A percentile compares a stretch with the other conserved stretches of the same genome.
Conservation (phyloP, 2,113 vertebrate genomes). For the Thryonomys swinderianus region DNA sequence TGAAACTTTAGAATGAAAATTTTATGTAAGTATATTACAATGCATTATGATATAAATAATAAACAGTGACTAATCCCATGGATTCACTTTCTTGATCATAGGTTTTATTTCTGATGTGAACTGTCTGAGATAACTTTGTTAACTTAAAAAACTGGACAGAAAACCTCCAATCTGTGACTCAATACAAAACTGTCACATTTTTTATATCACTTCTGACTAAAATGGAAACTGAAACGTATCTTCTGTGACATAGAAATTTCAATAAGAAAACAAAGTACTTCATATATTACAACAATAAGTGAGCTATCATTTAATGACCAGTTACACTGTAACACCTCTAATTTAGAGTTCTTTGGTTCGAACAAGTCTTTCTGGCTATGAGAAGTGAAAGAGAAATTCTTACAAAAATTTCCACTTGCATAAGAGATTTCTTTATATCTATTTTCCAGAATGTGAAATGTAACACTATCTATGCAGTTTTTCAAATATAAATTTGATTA, state of each 20-base stretch:
- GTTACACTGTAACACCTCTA: conserved; percentile 55
- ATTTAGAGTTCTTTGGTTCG: conserved; percentile 16
- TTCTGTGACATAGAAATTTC: conserved; percentile 58
- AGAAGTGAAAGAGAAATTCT: conserved; percentile 51
- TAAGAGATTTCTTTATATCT: conserved; percentile 26
- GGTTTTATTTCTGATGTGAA: conserved; percentile 61
- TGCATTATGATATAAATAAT: conserved; percentile 56
- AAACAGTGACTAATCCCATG: background rate
- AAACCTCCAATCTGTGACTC: conserved; percentile 56
- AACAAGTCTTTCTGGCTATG: conserved; percentile 56
- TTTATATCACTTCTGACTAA: conserved; percentile 68
- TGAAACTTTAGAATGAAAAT: conserved; percentile 28
- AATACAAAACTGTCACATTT: conserved; percentile 59
- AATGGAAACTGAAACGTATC: conserved; percentile 64
- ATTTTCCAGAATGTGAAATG: conserved; percentile 28
- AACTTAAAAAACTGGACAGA: conserved; percentile 9
- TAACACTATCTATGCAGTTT: background rate
- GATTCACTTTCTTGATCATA: conserved; percentile 50
- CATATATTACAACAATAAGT: conserved; percentile 61
- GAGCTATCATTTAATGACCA: conserved; percentile 62
- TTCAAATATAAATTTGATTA: conserved; percentile 60
- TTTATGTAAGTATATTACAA: background rate
- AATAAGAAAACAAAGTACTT: conserved; percentile 66
- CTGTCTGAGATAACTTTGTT: conserved; percentile 54
- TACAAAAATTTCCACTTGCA: conserved; percentile 48